Evolutionary conservation across 2,888 invertebrate species (phyloP), one percentile per base, ranked within the genome.

Genomic region (Vanessa cardui): DNA sequence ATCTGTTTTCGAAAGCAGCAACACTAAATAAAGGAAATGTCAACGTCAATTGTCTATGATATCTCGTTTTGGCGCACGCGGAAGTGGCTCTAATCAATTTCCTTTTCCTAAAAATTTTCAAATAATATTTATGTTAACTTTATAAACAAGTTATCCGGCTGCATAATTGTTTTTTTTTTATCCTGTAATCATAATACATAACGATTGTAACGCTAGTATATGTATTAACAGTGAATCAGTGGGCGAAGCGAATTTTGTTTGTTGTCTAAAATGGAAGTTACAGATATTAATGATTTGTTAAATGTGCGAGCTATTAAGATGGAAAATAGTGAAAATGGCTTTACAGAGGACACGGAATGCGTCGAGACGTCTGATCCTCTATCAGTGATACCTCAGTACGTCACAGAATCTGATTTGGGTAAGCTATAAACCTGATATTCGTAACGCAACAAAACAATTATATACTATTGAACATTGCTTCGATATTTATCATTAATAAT

Each of bases 351-450:
- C 31, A 70, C 80, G 6, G 85, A 72, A 44, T 73, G 73, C 49
- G 79, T 82, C 0, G 91, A 88, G 69, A 73, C 80, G 3, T 74
- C 84, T 0, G 90, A 90, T 76, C 80, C 88, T 6, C 66, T 90
- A 54, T 83, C 90, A 9, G 83, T 90, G n/a, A 87, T 93, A 45
- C 88, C 89, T 2, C 91, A 93, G 66, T 93, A 92, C 70, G 93
- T 92, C 6, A 86, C 89, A 0, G 94, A 93, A 69, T 83, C 88
- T 1, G 93, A 93, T 75, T 80, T 93, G 67, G 90, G 93, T 93
- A 80, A 79, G 84, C 16, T 26, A 58, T 15, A 20, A 44, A 20
- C 56, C 33, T 56, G 56, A 39, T 12, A n/a, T 8, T 18, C 39
- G n/a, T 18, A 18, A 47, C 18, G 39, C 39, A 1, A 39, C 39